phyloP scores from a whole-genome alignment of 2,888 invertebrate genomes.

The Agrotis clavis region DNA sequence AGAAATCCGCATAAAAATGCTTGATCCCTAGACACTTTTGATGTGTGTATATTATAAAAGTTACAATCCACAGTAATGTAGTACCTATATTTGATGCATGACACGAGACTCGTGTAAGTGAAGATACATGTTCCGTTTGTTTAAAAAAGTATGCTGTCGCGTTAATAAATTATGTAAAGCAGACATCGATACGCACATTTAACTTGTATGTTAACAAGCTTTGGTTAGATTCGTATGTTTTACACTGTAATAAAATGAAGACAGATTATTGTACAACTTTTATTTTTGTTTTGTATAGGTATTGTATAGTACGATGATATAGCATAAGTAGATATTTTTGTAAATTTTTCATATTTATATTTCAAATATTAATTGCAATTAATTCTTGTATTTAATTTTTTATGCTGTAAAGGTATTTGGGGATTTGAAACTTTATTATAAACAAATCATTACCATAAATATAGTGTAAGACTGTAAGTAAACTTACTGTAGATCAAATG shows the following conservation, averaged over 20 bases:
- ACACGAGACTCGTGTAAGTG: constrained; percentile 24
- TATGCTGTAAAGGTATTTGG: background rate
- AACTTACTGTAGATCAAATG: background rate
- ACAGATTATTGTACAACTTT: background rate
- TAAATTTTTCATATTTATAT: too few species aligned
- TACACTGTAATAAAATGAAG: constrained; percentile 6
- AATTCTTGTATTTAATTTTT: too few species aligned
- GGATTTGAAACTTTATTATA: background rate
- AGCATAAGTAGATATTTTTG: too few species aligned
- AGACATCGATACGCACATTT: constrained; percentile 44
- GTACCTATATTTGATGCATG: constrained; percentile 9
- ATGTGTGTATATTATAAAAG: too few species aligned
- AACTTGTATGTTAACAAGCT: constrained; percentile 43
- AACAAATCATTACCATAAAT: background rate
- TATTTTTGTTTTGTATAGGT: too few species aligned
- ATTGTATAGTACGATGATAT: too few species aligned
- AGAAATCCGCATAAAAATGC: too few species aligned
- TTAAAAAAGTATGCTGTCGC: constrained; percentile 49
- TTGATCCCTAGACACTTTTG: too few species aligned
- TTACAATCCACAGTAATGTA: constrained; percentile 11
- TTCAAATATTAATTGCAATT: too few species aligned
- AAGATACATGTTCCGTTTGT: constrained; percentile 46
- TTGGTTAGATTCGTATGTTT: constrained; percentile 12
- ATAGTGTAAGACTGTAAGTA: too few species aligned
- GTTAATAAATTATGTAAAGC: constrained; percentile 65